A percentile compares a stretch with the other conserved stretches of the same genome.
These are phyloP conservation scores for Nycticorax nycticorax DNA, from an alignment of 2,113 vertebrate species.

Conservation along the genomic window DNA sequence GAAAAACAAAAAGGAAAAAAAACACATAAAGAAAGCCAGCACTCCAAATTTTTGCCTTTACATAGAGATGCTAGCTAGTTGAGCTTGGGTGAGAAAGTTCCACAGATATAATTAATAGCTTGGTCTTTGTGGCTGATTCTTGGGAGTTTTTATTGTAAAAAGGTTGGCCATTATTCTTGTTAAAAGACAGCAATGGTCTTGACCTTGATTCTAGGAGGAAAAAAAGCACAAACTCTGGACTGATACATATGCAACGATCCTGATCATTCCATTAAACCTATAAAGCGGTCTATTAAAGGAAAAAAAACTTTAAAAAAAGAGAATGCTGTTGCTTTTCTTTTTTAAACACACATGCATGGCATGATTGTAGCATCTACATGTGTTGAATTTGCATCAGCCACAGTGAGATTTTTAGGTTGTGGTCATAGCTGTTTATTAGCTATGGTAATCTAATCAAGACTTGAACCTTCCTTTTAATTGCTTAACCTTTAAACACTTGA, in stretches of 20 bases:
- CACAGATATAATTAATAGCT: not conserved
- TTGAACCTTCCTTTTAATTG: not conserved
- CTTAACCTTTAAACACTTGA: not conserved
- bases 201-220: not conserved
- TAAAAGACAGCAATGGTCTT: not conserved
- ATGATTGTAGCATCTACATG: not conserved
- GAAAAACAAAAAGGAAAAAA: too few relatives aligned
- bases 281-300: not conserved
- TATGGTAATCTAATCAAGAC: not conserved
- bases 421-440: not conserved
- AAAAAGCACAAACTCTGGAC: not conserved
- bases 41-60: not conserved
- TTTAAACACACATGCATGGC: not conserved
- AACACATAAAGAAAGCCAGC: not conserved
- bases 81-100: not conserved
- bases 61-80: not conserved
- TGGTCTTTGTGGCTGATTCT: not conserved
- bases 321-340: not conserved
- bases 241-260: not conserved
- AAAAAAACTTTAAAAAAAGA: accelerated
- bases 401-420: not conserved
- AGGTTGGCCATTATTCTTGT: not conserved
- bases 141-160: not conserved
- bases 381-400: not conserved
- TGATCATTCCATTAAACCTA: not conserved